phyloP scores from a whole-genome alignment of 2,797 vertebrate species.

The Argya squamiceps region DNA sequence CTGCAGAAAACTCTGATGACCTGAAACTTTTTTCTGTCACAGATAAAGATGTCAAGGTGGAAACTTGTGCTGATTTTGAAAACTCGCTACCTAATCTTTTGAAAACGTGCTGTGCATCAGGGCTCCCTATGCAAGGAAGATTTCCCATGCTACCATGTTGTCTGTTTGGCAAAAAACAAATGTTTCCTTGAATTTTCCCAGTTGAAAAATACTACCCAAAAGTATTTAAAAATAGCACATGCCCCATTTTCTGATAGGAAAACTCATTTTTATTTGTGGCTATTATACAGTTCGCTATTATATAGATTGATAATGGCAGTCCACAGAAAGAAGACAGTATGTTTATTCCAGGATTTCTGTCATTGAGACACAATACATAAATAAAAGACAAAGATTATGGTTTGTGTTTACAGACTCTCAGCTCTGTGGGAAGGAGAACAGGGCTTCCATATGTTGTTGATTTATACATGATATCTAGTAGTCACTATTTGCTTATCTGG shows the following conservation, averaged over 20 bases:
- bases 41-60: neutral
- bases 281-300: neutral
- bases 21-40: neutral
- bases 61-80: neutral
- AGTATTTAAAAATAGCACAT: neutral
- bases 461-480: neutral
- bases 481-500: neutral
- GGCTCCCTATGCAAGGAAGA: neutral
- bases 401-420: neutral
- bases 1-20: neutral
- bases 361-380: neutral
- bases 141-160: accelerated
- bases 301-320: too few species aligned
- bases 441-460: neutral
- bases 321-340: neutral
- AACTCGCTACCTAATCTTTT: too few species aligned
- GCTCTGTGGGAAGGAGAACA: neutral
- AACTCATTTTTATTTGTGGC: neutral
- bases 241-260: neutral
- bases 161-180: neutral
- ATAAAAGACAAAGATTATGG: neutral
- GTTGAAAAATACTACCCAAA: neutral
- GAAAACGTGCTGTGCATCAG: accelerated
- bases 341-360: neutral
- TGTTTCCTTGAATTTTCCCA: neutral